Evolutionary conservation across 1,140 invertebrate species (phyloP), one percentile per base, ranked within the genome.

Genomic region (Drosophila littoralis): DNA sequence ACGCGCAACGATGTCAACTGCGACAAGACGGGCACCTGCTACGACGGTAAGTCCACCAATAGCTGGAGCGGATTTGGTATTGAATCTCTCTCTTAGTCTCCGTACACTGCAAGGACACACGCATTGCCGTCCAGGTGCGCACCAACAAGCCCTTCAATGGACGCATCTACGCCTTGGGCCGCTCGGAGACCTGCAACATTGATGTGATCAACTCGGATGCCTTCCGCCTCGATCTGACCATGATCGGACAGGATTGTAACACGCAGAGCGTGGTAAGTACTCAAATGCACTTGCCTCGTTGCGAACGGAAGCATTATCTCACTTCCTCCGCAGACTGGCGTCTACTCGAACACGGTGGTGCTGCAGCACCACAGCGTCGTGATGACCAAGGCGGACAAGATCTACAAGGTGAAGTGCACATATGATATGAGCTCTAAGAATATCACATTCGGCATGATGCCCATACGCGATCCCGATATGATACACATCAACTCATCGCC

Each of bases 351-450:
- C 92, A 98, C 97, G 0, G 97, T 98, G 13, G 97, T 98, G 1
- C 94, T 98, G 1, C 98, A 98, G 93, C 97, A 98, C 90, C 97
- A 98, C 93, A 98, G 97, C 85, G 97, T 98, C 7, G 97, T 98
- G 2, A 98, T 98, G 97, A 98, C 97, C 9, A 98, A 98, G 93
- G 97, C 97, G 1, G 98, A 98, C 92, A 98, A 98, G 92, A 98
- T 98, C 80, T 98, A 98, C 94, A 98, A 98, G 93, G 97, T 98
- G 38, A 97, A 98, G 89, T 98, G 98, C 90, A 98, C 97, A 0
- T 98, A 98, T 91, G 98, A 98, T 92, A 98, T 98, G 96, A 97
- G 97, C 57, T 98, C 97, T 1, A 97, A 98, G 94, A 98, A 98
- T 92, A 98, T 98, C 68, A 98, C 97, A 8, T 98, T 98, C 93